phyloP scores from a whole-genome alignment of 92 coral and sea anemone species.

The Porites lobata region DNA sequence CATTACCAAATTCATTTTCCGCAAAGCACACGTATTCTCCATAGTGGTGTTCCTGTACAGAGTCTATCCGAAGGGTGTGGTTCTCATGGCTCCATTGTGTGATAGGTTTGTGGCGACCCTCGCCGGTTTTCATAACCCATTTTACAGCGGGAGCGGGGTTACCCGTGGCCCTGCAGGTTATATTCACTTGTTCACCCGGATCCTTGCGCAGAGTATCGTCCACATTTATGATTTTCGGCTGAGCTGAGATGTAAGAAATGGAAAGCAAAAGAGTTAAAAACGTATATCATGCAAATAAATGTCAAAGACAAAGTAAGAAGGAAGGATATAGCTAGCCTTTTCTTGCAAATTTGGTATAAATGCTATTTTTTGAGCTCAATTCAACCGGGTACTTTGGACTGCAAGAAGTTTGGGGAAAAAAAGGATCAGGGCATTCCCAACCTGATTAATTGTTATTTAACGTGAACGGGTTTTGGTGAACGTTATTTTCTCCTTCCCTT shows the following conservation, averaged over 20 bases:
- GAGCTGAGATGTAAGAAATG: conserved; percentile 44
- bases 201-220: conserved; percentile 24
- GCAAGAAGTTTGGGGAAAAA: too few relatives aligned
- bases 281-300: background rate
- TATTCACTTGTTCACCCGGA: conserved; percentile 58
- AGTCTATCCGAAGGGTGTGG: conserved; percentile 42
- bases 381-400: too few relatives aligned
- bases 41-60: conserved; percentile 59
- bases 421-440: too few relatives aligned
- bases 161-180: conserved; percentile 74
- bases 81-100: conserved; percentile 5
- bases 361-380: too few relatives aligned
- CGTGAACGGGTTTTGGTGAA: too few relatives aligned
- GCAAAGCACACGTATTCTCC: conserved; percentile 79
- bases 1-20: conserved; percentile 67
- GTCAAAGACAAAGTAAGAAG: background rate
- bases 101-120: conserved; percentile 46
- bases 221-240: conserved; percentile 56
- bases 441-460: too few relatives aligned
- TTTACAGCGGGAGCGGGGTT: conserved; percentile 78
- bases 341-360: background rate
- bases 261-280: background rate
- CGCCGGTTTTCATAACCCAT: conserved; percentile 62
- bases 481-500: too few relatives aligned
- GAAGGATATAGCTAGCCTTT: background rate